Base-by-base conservation (phyloP, 2,113 vertebrate genomes). In the Apus apus region DNA sequence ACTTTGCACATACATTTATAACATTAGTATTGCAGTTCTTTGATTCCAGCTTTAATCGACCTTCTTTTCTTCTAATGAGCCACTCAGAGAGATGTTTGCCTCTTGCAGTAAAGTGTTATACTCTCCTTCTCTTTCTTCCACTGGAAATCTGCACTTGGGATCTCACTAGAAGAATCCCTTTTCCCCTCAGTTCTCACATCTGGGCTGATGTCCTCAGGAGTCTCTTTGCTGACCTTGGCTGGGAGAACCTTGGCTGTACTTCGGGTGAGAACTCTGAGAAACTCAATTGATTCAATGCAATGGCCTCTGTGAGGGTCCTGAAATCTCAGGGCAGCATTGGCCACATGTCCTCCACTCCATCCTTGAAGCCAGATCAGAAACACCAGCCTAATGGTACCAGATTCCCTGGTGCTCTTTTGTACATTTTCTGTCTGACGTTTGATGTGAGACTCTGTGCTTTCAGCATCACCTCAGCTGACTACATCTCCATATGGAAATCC, bases 41-140 rank as follows among this genome's bases (percentile, higher is more conserved):
- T 85, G 85, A 82, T 85, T 88, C 75, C 62, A 70, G 78, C 75
- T 91, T 90, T 96, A 90, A 93, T 90, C 38, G n/a, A 20, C 58
- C 74, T 91, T 83, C 77, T 91, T 79, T 58, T n/a, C 90, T 76
- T 71, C 82, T 94, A 60, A 93, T 3, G 87, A 93, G 85, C 77
- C 17, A 17, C 93, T 89, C 70, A 6, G 91, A 29, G 36, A 89
- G 84, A 65, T 45, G 75, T 85, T 94, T 85, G 85, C 71, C 81
- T 72, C 78, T 79, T 85, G 82, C 87, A 93, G 85, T 4, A 45
- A 68, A 36, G 36, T 1, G 18, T 27, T 22, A 30, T 0, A 8
- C 10, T 72, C 65, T 82, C 57, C 48, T 29, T 43, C 34, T 61
- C 34, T 58, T 22, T 30, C 64, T 72, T 38, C 12, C n/a, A 36